Conservation (phyloP, 2,888 invertebrate genomes). For the Polia nebulosa region DNA sequence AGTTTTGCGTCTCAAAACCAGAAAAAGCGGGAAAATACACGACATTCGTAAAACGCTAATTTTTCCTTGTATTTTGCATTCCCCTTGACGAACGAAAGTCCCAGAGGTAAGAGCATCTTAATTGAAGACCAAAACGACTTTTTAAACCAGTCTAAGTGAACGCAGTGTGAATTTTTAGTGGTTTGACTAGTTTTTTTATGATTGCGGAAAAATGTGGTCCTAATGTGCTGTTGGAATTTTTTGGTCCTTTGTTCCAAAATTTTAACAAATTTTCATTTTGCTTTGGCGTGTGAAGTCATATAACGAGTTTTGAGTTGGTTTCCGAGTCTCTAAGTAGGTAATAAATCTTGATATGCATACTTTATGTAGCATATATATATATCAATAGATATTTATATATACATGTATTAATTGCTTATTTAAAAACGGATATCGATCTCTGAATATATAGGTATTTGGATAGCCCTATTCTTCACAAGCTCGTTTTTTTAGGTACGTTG, state of each 20-base stretch:
- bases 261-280: neutral
- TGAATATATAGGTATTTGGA: no score
- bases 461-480: no score
- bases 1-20: conserved; percentile 11
- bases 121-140: conserved; percentile 51
- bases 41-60: conserved; percentile 27
- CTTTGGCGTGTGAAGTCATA: neutral
- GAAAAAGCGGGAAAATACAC: conserved; percentile 31
- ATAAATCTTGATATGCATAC: no score
- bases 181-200: conserved; percentile 37
- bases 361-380: no score
- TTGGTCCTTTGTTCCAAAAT: conserved; percentile 18
- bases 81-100: conserved; percentile 41
- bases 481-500: no score
- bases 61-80: conserved; percentile 59
- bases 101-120: conserved; percentile 39
- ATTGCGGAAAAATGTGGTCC: conserved; percentile 26
- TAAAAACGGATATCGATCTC: no score
- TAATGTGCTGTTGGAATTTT: conserved; percentile 3
- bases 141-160: conserved; percentile 35
- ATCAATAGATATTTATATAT: no score
- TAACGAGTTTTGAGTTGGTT: neutral
- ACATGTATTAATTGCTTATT: no score
- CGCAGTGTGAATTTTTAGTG: conserved; percentile 16
- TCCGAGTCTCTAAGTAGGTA: neutral